phyloP scores from a whole-genome alignment of 2,888 invertebrate genomes.

The Caradrina kadenii region DNA sequence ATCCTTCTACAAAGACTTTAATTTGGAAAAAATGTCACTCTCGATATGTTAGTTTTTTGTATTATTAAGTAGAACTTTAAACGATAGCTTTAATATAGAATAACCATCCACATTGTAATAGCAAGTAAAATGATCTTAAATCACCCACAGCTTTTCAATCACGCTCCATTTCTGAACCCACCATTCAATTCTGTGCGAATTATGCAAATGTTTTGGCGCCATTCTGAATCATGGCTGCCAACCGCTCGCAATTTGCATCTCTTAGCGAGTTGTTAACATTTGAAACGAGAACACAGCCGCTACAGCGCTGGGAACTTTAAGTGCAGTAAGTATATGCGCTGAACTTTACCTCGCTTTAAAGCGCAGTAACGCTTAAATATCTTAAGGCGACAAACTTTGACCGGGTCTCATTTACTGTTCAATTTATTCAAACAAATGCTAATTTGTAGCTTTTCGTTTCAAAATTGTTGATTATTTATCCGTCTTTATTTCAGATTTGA shows the following conservation, averaged over 20 bases:
- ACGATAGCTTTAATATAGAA: slow-evolving; percentile 51
- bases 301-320: slow-evolving; percentile 69
- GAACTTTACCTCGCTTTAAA: slow-evolving; percentile 54
- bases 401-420: slow-evolving; percentile 80
- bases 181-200: slow-evolving; percentile 82
- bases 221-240: slow-evolving; percentile 86
- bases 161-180: slow-evolving; percentile 75
- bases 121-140: slow-evolving; percentile 71
- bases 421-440: slow-evolving; percentile 89
- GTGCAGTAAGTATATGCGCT: slow-evolving; percentile 21
- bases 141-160: slow-evolving; percentile 79
- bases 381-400: slow-evolving; percentile 70
- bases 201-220: slow-evolving; percentile 86
- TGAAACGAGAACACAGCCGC: slow-evolving; percentile 69
- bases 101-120: slow-evolving; percentile 52
- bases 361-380: slow-evolving; percentile 62
- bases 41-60: neutral
- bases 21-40: no score
- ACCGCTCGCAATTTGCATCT: slow-evolving; percentile 88
- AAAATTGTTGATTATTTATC: slow-evolving; percentile 85
- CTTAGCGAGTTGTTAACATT: slow-evolving; percentile 84
- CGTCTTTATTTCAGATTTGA: slow-evolving; percentile 83
- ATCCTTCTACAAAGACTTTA: no score
- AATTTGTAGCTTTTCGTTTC: slow-evolving; percentile 84
- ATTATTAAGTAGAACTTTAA: slow-evolving; percentile 28